Evolutionary conservation across 2,113 vertebrate species (phyloP), one percentile per base, ranked within the genome.

Genomic region (Oreotragus oreotragus): DNA sequence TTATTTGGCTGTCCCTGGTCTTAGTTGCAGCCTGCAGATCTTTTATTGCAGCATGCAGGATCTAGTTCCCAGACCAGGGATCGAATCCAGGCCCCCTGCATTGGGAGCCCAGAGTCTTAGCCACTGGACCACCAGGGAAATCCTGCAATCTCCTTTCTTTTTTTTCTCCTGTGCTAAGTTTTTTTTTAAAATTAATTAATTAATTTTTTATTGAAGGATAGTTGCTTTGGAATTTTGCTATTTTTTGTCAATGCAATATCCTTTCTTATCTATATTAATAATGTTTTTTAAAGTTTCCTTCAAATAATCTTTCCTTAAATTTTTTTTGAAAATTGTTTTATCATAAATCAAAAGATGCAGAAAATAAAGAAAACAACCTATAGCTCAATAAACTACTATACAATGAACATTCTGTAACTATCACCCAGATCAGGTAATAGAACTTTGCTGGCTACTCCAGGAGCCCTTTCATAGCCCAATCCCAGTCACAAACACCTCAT

Each of bases 11-110:
- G 66, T 10, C 66, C n/a, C 19, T 23, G 11, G 66, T 39, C n/a
- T 70, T 23, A 70, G n/a, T 39, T 39, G n/a, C n/a, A 70, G 66
- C 5, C n/a, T 70, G n/a, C 19, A 5, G 66, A 70, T 70, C n/a
- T 70, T 70, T 70, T 23, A 39, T 39, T 70, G n/a, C n/a, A 70
- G n/a, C 66, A 70, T 23, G 19, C 10, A 70, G 10, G 66, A 70
- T 70, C n/a, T 70, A 70, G 66, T 70, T 70, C 66, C 66, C 66
- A 39, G n/a, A 39, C n/a, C n/a, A 23, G 19, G 66, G n/a, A 70
- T 39, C 1, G 5, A 39, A 39, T 23, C 66, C 21, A 0, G 10
- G n/a, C n/a, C n/a, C n/a, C n/a, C n/a, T 12, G 66, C 5, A 0
- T 39, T 70, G 66, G 66, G n/a, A 70, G 19, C 10, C 19, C n/a